Percentiles rank a stretch among this genome's conserved stretches.
Conservation (phyloP, 2,888 invertebrate species). For the Mylabris sibirica region DNA sequence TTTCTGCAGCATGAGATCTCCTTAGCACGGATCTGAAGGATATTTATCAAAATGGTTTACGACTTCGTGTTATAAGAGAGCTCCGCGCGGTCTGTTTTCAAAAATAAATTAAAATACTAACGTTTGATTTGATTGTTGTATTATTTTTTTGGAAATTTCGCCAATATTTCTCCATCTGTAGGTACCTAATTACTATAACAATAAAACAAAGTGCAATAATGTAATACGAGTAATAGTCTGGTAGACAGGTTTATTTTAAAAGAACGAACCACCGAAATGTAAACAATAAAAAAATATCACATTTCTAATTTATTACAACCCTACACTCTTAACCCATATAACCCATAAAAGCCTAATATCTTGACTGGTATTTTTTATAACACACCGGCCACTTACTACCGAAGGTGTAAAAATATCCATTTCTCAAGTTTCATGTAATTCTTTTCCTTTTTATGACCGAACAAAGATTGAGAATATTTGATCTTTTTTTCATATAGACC, state of each 20-base stretch:
- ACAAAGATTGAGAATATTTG: conserved; percentile 10
- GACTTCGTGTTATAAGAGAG: background rate
- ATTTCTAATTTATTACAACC: conserved; percentile 44
- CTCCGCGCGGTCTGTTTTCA: too few relatives aligned
- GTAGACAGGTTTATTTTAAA: conserved; percentile 27
- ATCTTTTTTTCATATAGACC: background rate
- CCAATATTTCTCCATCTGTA: background rate
- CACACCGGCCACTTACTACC: conserved; percentile 28
- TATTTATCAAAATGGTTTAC: too few relatives aligned
- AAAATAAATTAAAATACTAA: too few relatives aligned
- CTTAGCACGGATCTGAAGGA: too few relatives aligned
- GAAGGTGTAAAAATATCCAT: conserved; percentile 36
- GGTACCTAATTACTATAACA: too few relatives aligned
- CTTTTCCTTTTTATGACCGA: conserved; percentile 14
- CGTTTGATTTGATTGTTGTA: background rate
- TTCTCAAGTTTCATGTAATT: conserved; percentile 31
- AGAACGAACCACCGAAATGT: conserved; percentile 37
- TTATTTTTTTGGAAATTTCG: background rate
- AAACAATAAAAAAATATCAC: conserved; percentile 41
- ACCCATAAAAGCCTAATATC: conserved; percentile 33
- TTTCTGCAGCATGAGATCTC: too few relatives aligned
- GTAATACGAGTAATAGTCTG: background rate
- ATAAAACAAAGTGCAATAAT: background rate
- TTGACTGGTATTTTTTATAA: conserved; percentile 34
- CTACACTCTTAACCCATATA: conserved; percentile 39